These are phyloP conservation scores for Lissonota sp. DNA, from an alignment of 2,888 invertebrate species.

Conservation along the genomic window DNA sequence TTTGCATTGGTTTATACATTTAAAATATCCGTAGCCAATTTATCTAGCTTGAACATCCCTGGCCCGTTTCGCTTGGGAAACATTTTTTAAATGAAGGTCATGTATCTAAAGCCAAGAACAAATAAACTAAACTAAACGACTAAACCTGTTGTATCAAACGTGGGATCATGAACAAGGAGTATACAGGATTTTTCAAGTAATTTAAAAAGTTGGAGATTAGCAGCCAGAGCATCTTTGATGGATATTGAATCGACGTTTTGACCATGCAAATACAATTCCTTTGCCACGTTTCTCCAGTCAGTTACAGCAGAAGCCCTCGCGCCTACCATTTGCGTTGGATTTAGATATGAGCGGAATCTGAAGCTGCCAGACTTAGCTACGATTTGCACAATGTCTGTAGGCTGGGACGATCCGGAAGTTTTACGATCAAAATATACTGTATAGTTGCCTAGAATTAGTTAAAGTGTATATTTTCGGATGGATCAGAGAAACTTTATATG, in stretches of 20 bases:
- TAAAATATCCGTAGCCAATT: constrained; percentile 53
- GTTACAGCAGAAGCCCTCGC: constrained; percentile 14
- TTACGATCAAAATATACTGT: constrained; percentile 16
- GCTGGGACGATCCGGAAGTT: constrained; percentile 11
- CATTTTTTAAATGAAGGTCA: constrained; percentile 29
- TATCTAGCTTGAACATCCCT: constrained; percentile 41
- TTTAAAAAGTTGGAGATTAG: constrained; percentile 21
- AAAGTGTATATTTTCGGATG: background rate
- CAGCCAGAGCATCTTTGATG: constrained; percentile 30
- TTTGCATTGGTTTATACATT: constrained; percentile 6
- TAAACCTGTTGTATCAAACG: constrained; percentile 34
- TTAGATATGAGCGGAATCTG: constrained; percentile 22
- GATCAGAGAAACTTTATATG: background rate
- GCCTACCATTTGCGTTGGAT: constrained; percentile 22
- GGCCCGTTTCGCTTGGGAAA: constrained; percentile 47
- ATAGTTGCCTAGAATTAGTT: background rate
- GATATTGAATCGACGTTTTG: constrained; percentile 30
- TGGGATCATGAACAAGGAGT: constrained; percentile 54
- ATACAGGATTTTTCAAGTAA: constrained; percentile 25
- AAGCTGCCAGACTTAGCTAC: constrained; percentile 16
- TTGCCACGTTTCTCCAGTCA: constrained; percentile 18
- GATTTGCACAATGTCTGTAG: constrained; percentile 23
- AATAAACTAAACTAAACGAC: constrained; percentile 24
- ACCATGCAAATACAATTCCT: constrained; percentile 27
- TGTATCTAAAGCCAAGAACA: constrained; percentile 47